Base-by-base conservation (phyloP, 2,113 vertebrate species). In the Calyptommatus sinebrachiatus region DNA sequence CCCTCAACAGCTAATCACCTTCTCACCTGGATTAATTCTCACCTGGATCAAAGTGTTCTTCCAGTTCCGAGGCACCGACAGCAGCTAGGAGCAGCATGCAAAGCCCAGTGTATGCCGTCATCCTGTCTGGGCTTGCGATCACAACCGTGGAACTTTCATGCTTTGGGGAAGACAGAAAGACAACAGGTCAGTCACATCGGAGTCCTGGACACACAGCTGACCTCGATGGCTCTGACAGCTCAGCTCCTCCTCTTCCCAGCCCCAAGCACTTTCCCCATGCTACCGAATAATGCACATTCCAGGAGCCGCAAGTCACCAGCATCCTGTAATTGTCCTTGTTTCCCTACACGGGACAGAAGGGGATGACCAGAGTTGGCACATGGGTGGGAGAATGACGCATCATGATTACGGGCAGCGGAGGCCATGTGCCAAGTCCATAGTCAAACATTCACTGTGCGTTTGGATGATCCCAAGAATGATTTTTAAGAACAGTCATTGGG, bases 41-140 rank as follows among this genome's bases (percentile, higher is more conserved):
- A 93, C 92, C 92, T 80, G 90, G 90, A 71, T 93, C 90, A 77
- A 93, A 93, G 80, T 93, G 91, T 65, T 90, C 92, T 70, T 92
- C 89, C 88, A 92, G 88, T 76, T 93, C 90, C 35, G 87, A 76
- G 45, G 84, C 48, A 82, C 80, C 84, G 61, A 80, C 50, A 20
- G 84, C 81, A 1, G 35, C 46, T 57, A 71, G 46, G 31, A 84
- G 35, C 60, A 79, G 24, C 28, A 70, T 28, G 31, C 67, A 76
- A 71, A 88, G 80, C 69, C 71, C 66, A n/a, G 76, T 29, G 61
- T 60, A 48, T 66, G 24, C 45, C 73, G 76, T 65, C n/a, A 16
- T 57, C 76, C 79, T 72, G 79, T 87, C 86, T 87, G 89, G 20
- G 83, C 66, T 88, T 57, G 67, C 67, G 86, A 53, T 78, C 62